phyloP scores from a whole-genome alignment of 2,113 vertebrate genomes.

The Pycnonotus jocosus region DNA sequence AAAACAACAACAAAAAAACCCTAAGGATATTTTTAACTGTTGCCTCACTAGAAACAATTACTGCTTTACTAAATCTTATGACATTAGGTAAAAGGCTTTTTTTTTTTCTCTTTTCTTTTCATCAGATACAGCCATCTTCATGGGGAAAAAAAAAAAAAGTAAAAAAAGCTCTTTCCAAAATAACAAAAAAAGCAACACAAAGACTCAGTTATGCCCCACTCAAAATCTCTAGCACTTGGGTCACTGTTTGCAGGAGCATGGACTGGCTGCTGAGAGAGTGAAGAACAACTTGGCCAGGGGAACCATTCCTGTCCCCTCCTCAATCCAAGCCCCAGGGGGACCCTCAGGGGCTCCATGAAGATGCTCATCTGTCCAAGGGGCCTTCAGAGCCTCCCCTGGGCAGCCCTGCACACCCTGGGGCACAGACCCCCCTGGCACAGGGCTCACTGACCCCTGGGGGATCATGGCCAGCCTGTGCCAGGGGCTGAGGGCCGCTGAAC shows the following conservation, averaged over 20 bases:
- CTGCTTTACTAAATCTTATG: neutral
- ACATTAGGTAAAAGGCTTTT: neutral
- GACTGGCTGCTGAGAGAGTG: neutral
- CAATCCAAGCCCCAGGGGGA: fast-evolving
- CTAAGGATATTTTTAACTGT: neutral
- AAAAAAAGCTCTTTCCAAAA: neutral
- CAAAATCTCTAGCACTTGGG: fast-evolving
- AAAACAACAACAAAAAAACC: neutral
- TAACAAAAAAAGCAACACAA: neutral
- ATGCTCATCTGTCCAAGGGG: neutral
- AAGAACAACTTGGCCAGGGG: fast-evolving
- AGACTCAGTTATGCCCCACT: neutral
- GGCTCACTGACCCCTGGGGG: fast-evolving
- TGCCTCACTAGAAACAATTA: neutral
- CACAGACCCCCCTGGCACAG: fast-evolving
- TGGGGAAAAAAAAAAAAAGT: neutral
- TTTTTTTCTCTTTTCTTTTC: neutral
- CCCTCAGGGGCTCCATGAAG: neutral
- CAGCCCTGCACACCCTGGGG: neutral
- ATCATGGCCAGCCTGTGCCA: fast-evolving
- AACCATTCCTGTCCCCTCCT: too few species aligned
- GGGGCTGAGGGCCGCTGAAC: neutral
- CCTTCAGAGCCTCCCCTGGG: neutral
- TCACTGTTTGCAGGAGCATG: neutral
- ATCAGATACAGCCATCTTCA: neutral